A percentile compares a stretch with the other conserved stretches of the same genome.
Evolutionary conservation across 1,140 invertebrate genomes (phyloP).

Genomic region (Argopecten irradians): DNA sequence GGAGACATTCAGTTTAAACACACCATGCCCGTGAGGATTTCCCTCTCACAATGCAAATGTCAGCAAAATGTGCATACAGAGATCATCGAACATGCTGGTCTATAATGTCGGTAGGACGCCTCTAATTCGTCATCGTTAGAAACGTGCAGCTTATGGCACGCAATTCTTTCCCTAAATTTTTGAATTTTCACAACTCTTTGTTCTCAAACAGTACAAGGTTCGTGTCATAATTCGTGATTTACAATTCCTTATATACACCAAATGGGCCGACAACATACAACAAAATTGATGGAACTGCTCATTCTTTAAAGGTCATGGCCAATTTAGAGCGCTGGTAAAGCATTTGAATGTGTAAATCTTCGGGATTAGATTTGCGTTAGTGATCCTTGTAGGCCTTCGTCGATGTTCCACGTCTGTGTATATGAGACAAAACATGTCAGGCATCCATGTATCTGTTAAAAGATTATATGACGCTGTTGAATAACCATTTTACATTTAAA

Average conservation of each 20-base stretch:
- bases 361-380: neutral
- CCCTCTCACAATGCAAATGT: no score
- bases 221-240: neutral
- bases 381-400: neutral
- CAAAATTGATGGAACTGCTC: neutral
- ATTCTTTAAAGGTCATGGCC: neutral
- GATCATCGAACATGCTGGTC: neutral
- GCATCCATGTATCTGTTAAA: neutral
- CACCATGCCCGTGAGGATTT: no score
- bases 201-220: neutral
- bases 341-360: neutral
- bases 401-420: neutral
- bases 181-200: neutral
- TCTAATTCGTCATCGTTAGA: neutral
- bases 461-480: neutral
- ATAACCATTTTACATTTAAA: no score
- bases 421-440: neutral
- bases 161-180: neutral
- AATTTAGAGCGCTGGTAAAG: neutral
- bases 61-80: no score
- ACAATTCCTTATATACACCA: neutral
- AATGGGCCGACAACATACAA: neutral
- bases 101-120: neutral
- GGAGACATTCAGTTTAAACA: no score
- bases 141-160: neutral